phyloP scores from a whole-genome alignment of 2,888 invertebrate species.

The Synanthedon tipuliformis region DNA sequence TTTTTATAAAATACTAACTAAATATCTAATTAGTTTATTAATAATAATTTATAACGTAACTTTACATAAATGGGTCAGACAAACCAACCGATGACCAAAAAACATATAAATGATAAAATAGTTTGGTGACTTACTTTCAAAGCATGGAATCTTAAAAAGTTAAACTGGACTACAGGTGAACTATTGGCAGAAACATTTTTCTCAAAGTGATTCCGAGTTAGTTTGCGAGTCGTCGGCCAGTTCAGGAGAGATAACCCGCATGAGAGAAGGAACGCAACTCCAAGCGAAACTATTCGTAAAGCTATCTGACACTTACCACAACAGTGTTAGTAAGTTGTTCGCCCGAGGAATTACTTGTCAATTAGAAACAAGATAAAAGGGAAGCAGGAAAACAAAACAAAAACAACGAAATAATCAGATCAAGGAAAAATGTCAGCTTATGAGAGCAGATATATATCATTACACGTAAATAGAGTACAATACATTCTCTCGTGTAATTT shows the following conservation, averaged over 20 bases:
- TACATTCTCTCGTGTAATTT: neutral
- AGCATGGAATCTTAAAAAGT: neutral
- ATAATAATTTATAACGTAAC: too few species aligned
- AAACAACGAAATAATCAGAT: neutral
- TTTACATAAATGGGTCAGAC: too few species aligned
- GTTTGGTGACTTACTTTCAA: too few species aligned
- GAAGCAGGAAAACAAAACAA: neutral
- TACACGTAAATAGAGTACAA: too few species aligned
- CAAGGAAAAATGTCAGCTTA: neutral
- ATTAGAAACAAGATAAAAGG: neutral
- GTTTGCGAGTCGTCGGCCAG: slow-evolving; percentile 8
- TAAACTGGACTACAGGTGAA: slow-evolving; percentile 1
- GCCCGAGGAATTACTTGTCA: neutral
- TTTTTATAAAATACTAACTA: too few species aligned
- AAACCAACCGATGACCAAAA: too few species aligned
- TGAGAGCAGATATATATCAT: neutral
- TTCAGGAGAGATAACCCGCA: slow-evolving; percentile 11
- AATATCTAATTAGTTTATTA: too few species aligned
- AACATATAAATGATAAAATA: too few species aligned
- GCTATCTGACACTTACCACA: slow-evolving; percentile 15
- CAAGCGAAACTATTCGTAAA: slow-evolving; percentile 20
- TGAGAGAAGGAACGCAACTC: slow-evolving; percentile 15
- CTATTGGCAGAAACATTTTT: slow-evolving; percentile 2
- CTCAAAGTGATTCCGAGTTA: slow-evolving; percentile 6
- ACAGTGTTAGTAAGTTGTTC: neutral